Evolutionary conservation across 2,888 invertebrate genomes (phyloP).

Genomic region (Ormyrus nitidulus): DNA sequence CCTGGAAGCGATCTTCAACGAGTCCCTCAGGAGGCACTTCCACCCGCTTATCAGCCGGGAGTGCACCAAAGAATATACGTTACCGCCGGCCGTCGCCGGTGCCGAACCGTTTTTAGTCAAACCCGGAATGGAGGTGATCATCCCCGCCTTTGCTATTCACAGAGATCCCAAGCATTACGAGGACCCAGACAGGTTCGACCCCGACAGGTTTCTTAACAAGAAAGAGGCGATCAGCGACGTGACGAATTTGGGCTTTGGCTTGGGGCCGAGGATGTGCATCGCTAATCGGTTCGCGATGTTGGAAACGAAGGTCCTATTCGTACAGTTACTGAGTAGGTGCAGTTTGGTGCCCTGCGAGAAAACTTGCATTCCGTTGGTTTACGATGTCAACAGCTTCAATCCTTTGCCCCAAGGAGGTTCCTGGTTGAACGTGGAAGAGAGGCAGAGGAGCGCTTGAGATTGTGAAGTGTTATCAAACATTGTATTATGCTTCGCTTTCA

Average conservation of each 20-base stretch:
- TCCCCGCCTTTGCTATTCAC: slow-evolving; percentile 69
- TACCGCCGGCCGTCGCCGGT: slow-evolving; percentile 65
- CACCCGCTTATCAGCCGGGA: slow-evolving; percentile 64
- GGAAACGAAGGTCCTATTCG: slow-evolving; percentile 63
- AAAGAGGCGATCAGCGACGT: background rate
- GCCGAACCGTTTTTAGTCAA: slow-evolving; percentile 64
- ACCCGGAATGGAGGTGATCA: slow-evolving; percentile 64
- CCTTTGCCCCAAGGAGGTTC: too few species aligned
- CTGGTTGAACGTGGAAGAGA: too few species aligned
- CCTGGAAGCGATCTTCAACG: slow-evolving; percentile 77
- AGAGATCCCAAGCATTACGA: slow-evolving; percentile 69
- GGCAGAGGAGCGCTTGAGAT: too few species aligned
- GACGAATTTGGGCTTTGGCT: slow-evolving; percentile 63
- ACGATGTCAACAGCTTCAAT: too few species aligned
- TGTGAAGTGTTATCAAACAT: too few species aligned
- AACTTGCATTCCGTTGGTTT: slow-evolving; percentile 61
- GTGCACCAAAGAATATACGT: slow-evolving; percentile 63
- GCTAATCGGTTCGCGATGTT: slow-evolving; percentile 74
- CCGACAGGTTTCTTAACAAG: slow-evolving; percentile 73
- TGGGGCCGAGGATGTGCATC: slow-evolving; percentile 66
- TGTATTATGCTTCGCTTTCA: too few species aligned
- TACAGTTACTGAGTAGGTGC: slow-evolving; percentile 61
- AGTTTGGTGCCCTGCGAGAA: slow-evolving; percentile 69
- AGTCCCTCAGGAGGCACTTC: slow-evolving; percentile 65
- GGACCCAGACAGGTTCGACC: slow-evolving; percentile 71